Evolutionary conservation across 2,797 vertebrate genomes (phyloP), one percentile per base, ranked within the genome.

Genomic region (Phoebastria nigripes): DNA sequence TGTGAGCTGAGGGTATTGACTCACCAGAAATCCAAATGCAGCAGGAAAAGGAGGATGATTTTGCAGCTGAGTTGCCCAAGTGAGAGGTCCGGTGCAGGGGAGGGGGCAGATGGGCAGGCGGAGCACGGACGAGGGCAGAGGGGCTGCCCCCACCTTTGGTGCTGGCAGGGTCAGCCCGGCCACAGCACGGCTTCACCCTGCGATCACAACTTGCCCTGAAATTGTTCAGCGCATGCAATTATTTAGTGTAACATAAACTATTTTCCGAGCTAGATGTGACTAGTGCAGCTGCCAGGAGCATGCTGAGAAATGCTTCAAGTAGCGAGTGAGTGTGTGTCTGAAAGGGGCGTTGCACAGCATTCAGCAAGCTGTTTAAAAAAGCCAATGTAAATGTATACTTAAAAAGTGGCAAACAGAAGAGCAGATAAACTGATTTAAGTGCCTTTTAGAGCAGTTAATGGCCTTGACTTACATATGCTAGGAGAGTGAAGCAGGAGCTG

Each of bases 371-470:
- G 98, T 98, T 94, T 97, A 96, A 96, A 97, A 97, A 56, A 98
- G 93, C 95, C 94, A 96, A 28, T 91, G 71, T 98, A 98, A 99
- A 97, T 91, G 98, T 98, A 84, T 88, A 55, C 87, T 92, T 96
- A 90, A 92, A 94, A 96, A 98, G 98, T 97, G 98, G 98, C 98
- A 97, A 97, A 97, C 87, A 98, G 98, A 98, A 98, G 98, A 98
- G 98, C 98, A 97, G 98, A 98, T 97, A 96, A 98, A 98, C 74
- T 97, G 97, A 98, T 98, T 97, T 94, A 96, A 98, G 98, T 97
- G 98, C 97, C 97, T 97, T 98, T 98, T 98, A 97, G 97, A 98
- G 98, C 97, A 97, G 94, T 73, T 87, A 96, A 97, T 94, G 95
- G 97, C 97, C 97, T 98, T 97, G 94, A 97, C 98, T 97, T 96